Percentiles rank a stretch among this genome's conserved stretches.
Evolutionary conservation across 2,797 vertebrate species (phyloP).

Genomic region (Spinus olivaceus): DNA sequence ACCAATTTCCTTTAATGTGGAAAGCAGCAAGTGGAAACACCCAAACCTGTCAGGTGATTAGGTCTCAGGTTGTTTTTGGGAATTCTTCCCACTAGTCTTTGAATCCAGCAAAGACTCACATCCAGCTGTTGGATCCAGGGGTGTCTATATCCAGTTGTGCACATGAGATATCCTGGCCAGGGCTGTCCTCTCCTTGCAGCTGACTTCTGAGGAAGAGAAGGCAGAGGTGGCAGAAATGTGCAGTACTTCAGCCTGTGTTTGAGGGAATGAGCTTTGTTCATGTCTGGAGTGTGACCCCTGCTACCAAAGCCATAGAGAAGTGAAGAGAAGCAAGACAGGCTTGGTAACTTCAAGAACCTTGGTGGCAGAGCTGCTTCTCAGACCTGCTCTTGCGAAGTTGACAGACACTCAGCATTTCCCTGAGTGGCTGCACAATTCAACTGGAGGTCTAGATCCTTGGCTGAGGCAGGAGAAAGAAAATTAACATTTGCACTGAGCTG

Average conservation of each 20-base stretch:
- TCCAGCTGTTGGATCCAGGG: background rate
- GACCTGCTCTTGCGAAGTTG: background rate
- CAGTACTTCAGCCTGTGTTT: background rate
- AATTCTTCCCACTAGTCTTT: background rate
- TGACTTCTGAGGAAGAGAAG: background rate
- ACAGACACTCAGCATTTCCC: background rate
- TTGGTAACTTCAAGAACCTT: background rate
- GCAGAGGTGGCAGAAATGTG: background rate
- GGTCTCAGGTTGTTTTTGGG: background rate
- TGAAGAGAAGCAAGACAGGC: background rate
- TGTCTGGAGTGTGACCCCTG: background rate
- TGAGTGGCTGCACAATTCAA: background rate
- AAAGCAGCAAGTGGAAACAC: background rate
- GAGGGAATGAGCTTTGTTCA: background rate
- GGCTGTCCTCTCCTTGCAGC: background rate
- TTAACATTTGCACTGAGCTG: slow-evolving; percentile 20
- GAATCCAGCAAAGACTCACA: background rate
- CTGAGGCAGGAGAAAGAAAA: background rate
- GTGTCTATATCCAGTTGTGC: background rate
- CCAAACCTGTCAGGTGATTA: background rate
- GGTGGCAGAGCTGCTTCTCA: background rate
- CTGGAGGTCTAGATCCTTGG: background rate
- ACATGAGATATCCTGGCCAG: background rate
- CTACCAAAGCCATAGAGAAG: background rate
- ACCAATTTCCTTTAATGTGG: background rate